These are phyloP conservation scores for Heliconius cydno DNA, from an alignment of 2,888 invertebrate genomes.

Conservation along the genomic window DNA sequence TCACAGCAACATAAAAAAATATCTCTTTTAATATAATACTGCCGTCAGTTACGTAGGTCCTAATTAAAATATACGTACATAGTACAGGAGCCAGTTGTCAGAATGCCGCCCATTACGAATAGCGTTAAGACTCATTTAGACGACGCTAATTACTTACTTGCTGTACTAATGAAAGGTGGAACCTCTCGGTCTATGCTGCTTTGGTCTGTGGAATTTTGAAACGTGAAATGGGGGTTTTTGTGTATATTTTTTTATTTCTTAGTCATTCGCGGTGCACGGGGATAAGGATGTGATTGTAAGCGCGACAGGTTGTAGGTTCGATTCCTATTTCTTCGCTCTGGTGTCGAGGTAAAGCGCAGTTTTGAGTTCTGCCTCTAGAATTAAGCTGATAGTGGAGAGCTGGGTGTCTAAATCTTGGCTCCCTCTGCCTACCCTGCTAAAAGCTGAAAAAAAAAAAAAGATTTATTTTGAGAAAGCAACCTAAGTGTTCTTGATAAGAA, in stretches of 20 bases:
- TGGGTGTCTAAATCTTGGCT: no score
- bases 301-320: background rate
- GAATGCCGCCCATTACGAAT: background rate
- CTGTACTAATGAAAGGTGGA: conserved; percentile 3
- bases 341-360: background rate
- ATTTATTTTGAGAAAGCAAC: no score
- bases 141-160: conserved; percentile 16
- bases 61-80: conserved; percentile 17
- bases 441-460: no score
- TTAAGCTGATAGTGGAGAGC: background rate
- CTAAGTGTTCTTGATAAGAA: no score
- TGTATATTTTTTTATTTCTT: background rate
- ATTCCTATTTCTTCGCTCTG: background rate
- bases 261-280: no score
- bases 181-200: background rate
- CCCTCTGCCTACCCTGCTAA: no score
- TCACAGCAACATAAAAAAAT: no score
- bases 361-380: background rate
- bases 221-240: background rate
- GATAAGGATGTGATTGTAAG: background rate
- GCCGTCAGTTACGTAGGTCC: background rate
- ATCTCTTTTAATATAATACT: background rate
- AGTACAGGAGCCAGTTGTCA: background rate
- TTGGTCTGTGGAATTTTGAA: background rate
- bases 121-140: conserved; percentile 5